Evolutionary conservation across 2,888 invertebrate species (phyloP).

Genomic region (Lacanobia oleracea): DNA sequence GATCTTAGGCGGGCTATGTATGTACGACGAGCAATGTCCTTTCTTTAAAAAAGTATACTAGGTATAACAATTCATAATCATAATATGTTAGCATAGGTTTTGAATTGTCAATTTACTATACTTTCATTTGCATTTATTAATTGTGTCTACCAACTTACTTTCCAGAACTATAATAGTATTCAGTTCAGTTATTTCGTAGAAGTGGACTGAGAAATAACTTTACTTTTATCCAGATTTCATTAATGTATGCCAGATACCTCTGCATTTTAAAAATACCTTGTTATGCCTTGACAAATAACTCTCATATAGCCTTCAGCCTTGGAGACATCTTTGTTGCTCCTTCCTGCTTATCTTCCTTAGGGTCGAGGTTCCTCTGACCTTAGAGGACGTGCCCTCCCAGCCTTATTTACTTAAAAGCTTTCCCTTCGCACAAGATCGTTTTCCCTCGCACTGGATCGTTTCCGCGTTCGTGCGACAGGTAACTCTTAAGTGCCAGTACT

Average conservation of each 20-base stretch:
- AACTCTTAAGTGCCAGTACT: slow-evolving; percentile 55
- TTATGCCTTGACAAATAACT: neutral
- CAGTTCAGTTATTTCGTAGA: too few species aligned
- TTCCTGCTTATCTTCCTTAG: slow-evolving; percentile 29
- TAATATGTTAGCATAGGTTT: too few species aligned
- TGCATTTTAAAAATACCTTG: neutral
- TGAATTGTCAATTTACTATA: neutral
- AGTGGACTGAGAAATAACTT: neutral
- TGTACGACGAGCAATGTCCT: too few species aligned
- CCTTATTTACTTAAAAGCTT: slow-evolving; percentile 66
- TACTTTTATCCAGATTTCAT: neutral
- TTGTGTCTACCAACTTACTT: neutral
- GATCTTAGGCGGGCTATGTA: too few species aligned
- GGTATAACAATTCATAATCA: neutral
- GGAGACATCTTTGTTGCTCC: slow-evolving; percentile 29
- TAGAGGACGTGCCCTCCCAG: slow-evolving; percentile 52
- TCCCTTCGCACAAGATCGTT: slow-evolving; percentile 31
- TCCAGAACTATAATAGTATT: neutral
- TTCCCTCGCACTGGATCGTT: slow-evolving; percentile 49
- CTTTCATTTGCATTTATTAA: too few species aligned
- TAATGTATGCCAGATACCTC: neutral
- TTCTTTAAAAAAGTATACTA: neutral
- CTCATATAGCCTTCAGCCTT: slow-evolving; percentile 7
- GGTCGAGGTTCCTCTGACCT: slow-evolving; percentile 37
- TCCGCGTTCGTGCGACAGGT: slow-evolving; percentile 55